These are phyloP conservation scores for Latrodectus hesperus DNA, from an alignment of 2,888 invertebrate genomes.

Conservation along the genomic window DNA sequence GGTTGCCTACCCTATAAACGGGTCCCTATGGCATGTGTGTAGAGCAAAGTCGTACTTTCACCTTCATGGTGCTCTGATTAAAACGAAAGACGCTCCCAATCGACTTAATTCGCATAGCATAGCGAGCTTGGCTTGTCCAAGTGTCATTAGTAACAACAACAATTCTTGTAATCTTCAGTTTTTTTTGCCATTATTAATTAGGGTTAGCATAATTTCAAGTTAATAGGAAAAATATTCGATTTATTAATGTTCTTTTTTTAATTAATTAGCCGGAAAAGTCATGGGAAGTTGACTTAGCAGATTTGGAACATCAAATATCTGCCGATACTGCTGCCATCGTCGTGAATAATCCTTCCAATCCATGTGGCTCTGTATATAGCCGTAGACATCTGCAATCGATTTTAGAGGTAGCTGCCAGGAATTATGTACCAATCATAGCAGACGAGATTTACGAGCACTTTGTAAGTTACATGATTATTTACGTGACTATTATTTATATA, in stretches of 20 bases:
- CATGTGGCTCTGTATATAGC: slow-evolving; percentile 96
- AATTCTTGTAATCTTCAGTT: no score
- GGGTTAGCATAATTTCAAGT: neutral
- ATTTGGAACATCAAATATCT: slow-evolving; percentile 92
- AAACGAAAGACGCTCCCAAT: no score
- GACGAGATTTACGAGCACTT: slow-evolving; percentile 99
- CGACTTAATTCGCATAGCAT: no score
- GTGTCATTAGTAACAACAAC: no score
- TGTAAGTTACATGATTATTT: slow-evolving; percentile 75
- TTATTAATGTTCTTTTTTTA: slow-evolving; percentile 73
- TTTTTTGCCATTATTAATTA: no score
- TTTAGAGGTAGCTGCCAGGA: slow-evolving; percentile 84
- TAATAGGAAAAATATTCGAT: neutral
- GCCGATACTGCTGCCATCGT: slow-evolving; percentile 91
- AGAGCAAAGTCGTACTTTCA: no score
- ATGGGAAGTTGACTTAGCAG: slow-evolving; percentile 92
- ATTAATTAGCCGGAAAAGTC: slow-evolving; percentile 82
- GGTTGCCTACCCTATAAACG: no score
- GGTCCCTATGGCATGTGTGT: no score
- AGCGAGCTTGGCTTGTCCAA: no score
- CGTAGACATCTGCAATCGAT: slow-evolving; percentile 87
- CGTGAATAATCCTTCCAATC: slow-evolving; percentile 98
- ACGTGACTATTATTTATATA: no score
- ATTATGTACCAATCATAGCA: slow-evolving; percentile 93
- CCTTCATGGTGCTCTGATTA: no score